Evolutionary conservation across 2,888 invertebrate genomes (phyloP).

Genomic region (Lomographa bimaculata): DNA sequence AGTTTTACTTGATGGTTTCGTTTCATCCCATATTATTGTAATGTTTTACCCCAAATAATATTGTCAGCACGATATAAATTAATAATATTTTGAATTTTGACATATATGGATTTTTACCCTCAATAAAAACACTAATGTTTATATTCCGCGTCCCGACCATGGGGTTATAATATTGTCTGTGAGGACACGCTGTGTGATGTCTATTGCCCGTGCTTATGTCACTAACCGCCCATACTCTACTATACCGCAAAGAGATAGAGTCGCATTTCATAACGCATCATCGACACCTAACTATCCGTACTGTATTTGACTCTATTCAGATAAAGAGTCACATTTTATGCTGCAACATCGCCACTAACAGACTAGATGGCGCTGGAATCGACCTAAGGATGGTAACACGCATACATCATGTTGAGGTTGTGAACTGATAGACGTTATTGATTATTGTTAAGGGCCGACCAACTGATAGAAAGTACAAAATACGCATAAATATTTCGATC

Average conservation of each 20-base stretch:
- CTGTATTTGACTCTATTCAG: no score
- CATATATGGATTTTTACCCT: no score
- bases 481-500: no score
- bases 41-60: conserved; percentile 5
- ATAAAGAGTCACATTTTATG: no score
- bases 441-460: no score
- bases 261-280: conserved; percentile 20
- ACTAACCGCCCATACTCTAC: conserved; percentile 43
- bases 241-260: conserved; percentile 20
- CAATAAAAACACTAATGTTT: conserved; percentile 17
- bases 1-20: no score
- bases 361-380: not conserved
- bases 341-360: no score
- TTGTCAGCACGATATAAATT: no score
- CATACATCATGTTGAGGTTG: conserved; percentile 3
- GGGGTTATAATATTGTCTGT: conserved; percentile 67
- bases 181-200: conserved; percentile 68
- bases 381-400: not conserved
- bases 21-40: conserved; percentile 3
- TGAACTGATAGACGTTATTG: no score
- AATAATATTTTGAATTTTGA: no score
- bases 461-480: no score
- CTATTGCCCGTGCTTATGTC: conserved; percentile 54
- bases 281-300: conserved; percentile 1
- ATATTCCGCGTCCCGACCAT: conserved; percentile 47